These are phyloP conservation scores for Tapirus indicus DNA, from an alignment of 2,797 vertebrate species.

Conservation along the genomic window DNA sequence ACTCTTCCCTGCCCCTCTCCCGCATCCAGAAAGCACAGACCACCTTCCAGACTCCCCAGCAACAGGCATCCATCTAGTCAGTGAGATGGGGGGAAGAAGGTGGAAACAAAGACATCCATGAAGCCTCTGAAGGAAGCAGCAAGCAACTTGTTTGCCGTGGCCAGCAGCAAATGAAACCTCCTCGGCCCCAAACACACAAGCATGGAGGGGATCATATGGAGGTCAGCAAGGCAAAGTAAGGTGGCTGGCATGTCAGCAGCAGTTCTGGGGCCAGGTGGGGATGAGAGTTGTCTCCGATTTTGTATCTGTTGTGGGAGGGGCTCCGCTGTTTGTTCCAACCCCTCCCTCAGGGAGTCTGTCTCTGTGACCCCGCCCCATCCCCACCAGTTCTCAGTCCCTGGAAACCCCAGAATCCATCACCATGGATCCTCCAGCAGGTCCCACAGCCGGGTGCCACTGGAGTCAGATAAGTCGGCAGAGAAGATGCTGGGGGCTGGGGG, in stretches of 20 bases:
- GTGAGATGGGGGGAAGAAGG: neutral
- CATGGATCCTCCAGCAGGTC: conserved; percentile 85
- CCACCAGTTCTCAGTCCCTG: neutral
- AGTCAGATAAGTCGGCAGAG: conserved; percentile 92
- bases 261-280: neutral
- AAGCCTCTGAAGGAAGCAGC: conserved; percentile 47
- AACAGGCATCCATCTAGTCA: neutral
- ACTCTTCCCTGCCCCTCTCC: neutral
- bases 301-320: neutral
- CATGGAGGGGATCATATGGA: neutral
- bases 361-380: neutral
- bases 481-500: conserved; percentile 93
- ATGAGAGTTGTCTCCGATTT: neutral
- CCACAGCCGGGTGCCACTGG: conserved; percentile 92
- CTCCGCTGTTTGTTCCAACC: too few relatives aligned
- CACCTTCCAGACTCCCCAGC: neutral
- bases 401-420: conserved; percentile 68
- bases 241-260: neutral
- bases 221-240: neutral
- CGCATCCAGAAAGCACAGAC: neutral
- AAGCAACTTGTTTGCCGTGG: conserved; percentile 65
- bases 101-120: neutral
- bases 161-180: neutral
- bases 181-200: neutral
- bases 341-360: neutral